Evolutionary conservation across 2,797 vertebrate genomes (phyloP).

Genomic region (Pseudomugil gertrudae): DNA sequence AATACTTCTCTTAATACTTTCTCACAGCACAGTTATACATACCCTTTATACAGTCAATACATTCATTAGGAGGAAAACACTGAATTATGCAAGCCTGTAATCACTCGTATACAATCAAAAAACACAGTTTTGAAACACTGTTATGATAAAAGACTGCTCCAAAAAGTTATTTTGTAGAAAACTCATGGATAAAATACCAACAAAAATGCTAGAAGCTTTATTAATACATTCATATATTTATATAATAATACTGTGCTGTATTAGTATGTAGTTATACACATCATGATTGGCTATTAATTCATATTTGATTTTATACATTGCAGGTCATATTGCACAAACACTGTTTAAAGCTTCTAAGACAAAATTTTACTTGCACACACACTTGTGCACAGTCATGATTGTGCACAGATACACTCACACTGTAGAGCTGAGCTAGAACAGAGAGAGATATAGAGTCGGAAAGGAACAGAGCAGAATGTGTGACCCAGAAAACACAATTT

Average conservation of each 20-base stretch:
- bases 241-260: conserved; percentile 72
- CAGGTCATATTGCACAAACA: conserved; percentile 70
- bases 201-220: conserved; percentile 62
- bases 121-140: conserved; percentile 67
- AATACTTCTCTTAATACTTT: conserved; percentile 66
- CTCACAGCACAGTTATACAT: conserved; percentile 72
- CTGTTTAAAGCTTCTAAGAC: conserved; percentile 68
- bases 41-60: conserved; percentile 69
- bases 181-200: conserved; percentile 69
- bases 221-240: conserved; percentile 75
- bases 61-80: conserved; percentile 66
- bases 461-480: conserved; percentile 21
- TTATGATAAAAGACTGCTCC: conserved; percentile 62
- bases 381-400: conserved; percentile 30
- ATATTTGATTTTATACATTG: conserved; percentile 64
- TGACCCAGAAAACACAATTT: conserved; percentile 53
- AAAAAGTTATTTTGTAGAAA: conserved; percentile 71
- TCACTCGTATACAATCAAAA: conserved; percentile 66
- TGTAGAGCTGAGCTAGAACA: conserved; percentile 35
- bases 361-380: conserved; percentile 48
- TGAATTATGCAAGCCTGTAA: conserved; percentile 71
- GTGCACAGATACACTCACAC: conserved; percentile 4
- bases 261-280: conserved; percentile 62
- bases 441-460: conserved; percentile 63
- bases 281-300: conserved; percentile 68